Conservation (phyloP, 2,797 vertebrate genomes). For the Poecile montanus region DNA sequence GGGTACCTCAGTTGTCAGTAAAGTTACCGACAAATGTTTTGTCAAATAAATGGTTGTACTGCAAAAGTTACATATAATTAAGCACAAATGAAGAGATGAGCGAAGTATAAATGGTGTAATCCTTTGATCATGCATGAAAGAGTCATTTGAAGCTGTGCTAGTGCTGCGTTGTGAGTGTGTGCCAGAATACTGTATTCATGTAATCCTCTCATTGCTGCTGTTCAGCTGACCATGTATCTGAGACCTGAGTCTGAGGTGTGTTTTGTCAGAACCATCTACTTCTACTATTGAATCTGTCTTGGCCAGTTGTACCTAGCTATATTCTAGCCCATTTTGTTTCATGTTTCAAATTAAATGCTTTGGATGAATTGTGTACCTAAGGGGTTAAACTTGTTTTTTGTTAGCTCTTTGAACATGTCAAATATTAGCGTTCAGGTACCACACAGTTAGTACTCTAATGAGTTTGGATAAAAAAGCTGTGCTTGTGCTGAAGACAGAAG, state of each 20-base stretch:
- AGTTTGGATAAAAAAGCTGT: neutral
- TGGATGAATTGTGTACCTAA: neutral
- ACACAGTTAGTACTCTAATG: neutral
- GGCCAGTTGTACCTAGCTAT: neutral
- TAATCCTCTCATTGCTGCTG: neutral
- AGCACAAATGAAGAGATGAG: neutral
- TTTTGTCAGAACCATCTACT: neutral
- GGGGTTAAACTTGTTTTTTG: neutral
- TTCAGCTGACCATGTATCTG: neutral
- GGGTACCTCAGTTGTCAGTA: neutral
- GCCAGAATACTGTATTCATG: accelerated
- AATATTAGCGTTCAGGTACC: neutral
- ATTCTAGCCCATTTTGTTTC: neutral
- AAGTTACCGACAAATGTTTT: neutral
- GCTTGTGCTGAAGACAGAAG: neutral
- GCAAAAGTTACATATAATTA: neutral
- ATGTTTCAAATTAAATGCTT: neutral
- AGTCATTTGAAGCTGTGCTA: neutral
- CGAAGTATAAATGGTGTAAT: neutral
- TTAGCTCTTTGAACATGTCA: neutral
- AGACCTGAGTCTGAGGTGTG: neutral
- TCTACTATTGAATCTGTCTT: neutral
- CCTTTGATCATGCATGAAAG: neutral
- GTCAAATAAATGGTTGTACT: neutral
- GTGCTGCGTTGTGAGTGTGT: neutral